Conservation (phyloP, 2,888 invertebrate species). For the Drosophila lutescens region DNA sequence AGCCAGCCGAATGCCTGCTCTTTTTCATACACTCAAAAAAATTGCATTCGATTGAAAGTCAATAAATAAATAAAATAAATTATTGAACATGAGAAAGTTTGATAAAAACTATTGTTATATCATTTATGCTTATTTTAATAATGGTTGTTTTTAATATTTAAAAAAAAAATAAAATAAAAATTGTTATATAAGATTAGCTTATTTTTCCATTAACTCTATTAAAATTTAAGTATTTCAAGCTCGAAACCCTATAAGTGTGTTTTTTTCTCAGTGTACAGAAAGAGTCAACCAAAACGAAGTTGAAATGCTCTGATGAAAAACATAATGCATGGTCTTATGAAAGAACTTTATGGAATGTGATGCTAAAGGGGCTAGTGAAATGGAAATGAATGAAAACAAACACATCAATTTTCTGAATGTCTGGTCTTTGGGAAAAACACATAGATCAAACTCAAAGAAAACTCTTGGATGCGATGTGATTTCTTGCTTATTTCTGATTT, state of each 20-base stretch:
- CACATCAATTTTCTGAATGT: constrained; percentile 17
- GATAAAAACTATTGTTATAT: no score
- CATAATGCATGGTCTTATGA: not conserved
- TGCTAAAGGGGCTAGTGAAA: not conserved
- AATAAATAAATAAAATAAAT: not conserved
- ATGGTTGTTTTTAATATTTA: no score
- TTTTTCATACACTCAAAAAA: constrained; percentile 10
- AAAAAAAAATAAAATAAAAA: no score
- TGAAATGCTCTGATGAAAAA: constrained; percentile 20
- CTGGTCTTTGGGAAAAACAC: not conserved
- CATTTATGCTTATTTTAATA: not conserved
- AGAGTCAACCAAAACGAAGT: not conserved
- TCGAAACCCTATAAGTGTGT: not conserved
- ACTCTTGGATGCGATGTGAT: constrained; percentile 6
- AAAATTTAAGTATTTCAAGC: no score
- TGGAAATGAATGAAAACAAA: constrained; percentile 1
- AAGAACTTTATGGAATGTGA: not conserved
- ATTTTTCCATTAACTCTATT: no score
- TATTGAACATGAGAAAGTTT: not conserved
- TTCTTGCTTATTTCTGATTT: constrained; percentile 30
- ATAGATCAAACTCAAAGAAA: constrained; percentile 39
- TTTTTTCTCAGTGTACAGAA: not conserved
- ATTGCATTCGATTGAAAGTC: not conserved
- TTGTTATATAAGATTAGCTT: no score
- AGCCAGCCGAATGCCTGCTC: not conserved